Percentiles rank a stretch among this genome's conserved stretches.
phyloP scores from a whole-genome alignment of 35 echinoderm and acorn worm species.

The Lytechinus variegatus region DNA sequence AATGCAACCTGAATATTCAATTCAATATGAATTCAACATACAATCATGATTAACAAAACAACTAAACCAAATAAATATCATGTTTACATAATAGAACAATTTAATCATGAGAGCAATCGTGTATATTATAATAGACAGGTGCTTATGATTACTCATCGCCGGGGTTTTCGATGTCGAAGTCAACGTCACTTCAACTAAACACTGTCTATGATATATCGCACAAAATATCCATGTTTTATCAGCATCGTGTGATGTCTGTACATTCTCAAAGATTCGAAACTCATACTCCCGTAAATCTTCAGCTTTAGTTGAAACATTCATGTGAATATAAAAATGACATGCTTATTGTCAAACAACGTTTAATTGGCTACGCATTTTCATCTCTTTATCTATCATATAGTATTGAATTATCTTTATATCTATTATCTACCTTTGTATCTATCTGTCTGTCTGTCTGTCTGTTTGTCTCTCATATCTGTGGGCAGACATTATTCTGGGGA shows the following conservation, averaged over 20 bases:
- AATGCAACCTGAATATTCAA: too few relatives aligned
- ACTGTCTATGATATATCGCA: slow-evolving; percentile 12
- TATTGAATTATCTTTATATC: too few relatives aligned
- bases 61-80: background rate
- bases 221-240: slow-evolving; percentile 1
- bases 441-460: too few relatives aligned
- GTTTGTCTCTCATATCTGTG: too few relatives aligned
- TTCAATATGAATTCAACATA: too few relatives aligned
- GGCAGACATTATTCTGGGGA: too few relatives aligned
- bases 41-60: too few relatives aligned
- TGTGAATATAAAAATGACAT: background rate
- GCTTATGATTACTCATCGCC: background rate
- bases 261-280: slow-evolving; percentile 18
- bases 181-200: background rate
- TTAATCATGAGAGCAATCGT: background rate
- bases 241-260: background rate
- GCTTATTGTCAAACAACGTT: background rate
- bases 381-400: background rate
- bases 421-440: too few relatives aligned
- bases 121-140: background rate
- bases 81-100: background rate
- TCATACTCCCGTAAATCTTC: background rate
- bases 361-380: background rate
- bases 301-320: background rate
- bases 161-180: background rate